Conservation (phyloP, 2,888 invertebrate species). For the Rhopalosiphum nymphaeae region DNA sequence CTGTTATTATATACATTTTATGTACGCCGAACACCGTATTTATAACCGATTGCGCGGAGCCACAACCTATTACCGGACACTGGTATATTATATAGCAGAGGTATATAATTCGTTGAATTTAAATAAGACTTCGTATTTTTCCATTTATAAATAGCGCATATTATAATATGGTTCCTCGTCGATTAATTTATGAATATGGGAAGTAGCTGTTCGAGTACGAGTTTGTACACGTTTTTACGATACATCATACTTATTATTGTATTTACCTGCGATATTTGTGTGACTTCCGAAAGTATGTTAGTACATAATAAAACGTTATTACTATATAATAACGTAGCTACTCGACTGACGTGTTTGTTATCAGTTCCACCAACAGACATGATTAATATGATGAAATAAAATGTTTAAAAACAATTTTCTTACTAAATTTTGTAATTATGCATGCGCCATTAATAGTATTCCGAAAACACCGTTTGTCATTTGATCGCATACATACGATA, state of each 20-base stretch:
- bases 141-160: not conserved
- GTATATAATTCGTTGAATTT: not conserved
- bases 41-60: not conserved
- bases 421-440: not conserved
- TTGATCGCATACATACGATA: not conserved
- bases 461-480: not conserved
- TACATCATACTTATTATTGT: not conserved
- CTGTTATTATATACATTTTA: not conserved
- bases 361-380: not conserved
- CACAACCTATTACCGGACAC: not conserved
- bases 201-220: not conserved
- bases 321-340: not conserved
- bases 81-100: not conserved
- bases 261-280: not conserved
- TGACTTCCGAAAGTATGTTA: constrained; percentile 5
- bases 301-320: not conserved
- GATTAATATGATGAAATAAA: not conserved
- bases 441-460: not conserved
- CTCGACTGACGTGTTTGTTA: not conserved
- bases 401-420: not conserved
- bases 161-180: not conserved
- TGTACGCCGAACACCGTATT: not conserved
- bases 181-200: not conserved
- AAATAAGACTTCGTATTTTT: not conserved
- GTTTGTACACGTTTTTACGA: not conserved